phyloP scores from a whole-genome alignment of 1,140 invertebrate species.

The Bombyx mori region DNA sequence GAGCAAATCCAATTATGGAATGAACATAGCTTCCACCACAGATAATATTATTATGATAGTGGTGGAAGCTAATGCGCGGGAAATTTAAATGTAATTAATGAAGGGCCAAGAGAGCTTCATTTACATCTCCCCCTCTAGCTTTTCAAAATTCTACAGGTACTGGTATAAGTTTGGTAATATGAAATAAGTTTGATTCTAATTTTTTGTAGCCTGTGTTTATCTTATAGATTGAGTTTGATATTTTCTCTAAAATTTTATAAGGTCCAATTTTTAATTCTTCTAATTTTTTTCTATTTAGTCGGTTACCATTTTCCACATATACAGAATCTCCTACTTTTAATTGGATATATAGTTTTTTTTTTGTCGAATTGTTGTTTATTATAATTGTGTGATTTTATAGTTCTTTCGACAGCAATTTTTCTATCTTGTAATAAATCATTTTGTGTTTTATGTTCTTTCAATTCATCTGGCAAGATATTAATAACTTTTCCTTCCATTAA shows the following conservation, averaged over 20 bases:
- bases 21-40: too few species aligned
- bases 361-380: constrained; percentile 1
- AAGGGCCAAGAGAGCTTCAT: too few species aligned
- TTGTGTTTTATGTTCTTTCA: background rate
- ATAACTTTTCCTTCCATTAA: constrained; percentile 1
- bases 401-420: background rate
- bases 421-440: background rate
- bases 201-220: constrained; percentile 1
- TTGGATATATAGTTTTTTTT: background rate
- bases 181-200: background rate
- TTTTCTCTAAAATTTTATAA: constrained; percentile 1
- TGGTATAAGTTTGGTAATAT: constrained; percentile 5
- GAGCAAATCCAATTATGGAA: too few species aligned
- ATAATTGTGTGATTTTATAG: constrained; percentile 1
- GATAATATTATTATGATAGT: too few species aligned
- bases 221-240: constrained; percentile 1
- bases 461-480: background rate
- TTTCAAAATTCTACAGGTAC: background rate
- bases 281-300: constrained; percentile 3
- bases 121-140: too few species aligned
- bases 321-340: constrained; percentile 1
- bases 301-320: constrained; percentile 3
- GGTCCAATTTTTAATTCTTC: constrained; percentile 5
- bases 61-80: too few species aligned
- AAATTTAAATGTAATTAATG: too few species aligned